Percentiles rank a stretch among this genome's conserved stretches.
Conservation (phyloP, 2,888 invertebrate species). For the Tenthredo scrophulariae region DNA sequence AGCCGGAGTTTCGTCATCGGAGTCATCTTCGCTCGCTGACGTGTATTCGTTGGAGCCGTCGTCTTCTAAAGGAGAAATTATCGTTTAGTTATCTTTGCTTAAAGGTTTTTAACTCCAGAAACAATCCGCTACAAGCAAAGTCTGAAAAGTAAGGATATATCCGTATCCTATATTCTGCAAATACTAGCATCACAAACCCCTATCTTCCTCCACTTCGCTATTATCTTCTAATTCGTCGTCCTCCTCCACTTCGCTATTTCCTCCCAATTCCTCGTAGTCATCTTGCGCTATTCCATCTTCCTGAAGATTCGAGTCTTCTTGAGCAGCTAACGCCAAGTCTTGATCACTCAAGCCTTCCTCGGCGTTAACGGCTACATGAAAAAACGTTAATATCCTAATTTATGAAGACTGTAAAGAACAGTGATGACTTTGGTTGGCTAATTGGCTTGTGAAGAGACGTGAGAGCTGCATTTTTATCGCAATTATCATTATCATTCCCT, state of each 20-base stretch:
- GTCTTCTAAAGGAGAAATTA: slow-evolving; percentile 55
- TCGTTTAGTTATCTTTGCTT: background rate
- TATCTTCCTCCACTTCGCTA: slow-evolving; percentile 41
- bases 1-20: slow-evolving; percentile 65
- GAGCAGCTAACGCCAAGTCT: background rate
- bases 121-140: background rate
- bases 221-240: slow-evolving; percentile 50
- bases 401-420: background rate
- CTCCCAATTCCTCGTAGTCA: slow-evolving; percentile 44
- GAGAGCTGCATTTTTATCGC: background rate
- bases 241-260: slow-evolving; percentile 42
- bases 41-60: slow-evolving; percentile 66
- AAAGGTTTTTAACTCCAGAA: slow-evolving; percentile 25
- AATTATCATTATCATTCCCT: background rate
- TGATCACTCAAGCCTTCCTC: slow-evolving; percentile 23
- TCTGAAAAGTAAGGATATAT: background rate
- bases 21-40: slow-evolving; percentile 62
- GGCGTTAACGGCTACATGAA: background rate
- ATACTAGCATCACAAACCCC: slow-evolving; percentile 48
- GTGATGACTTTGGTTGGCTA: background rate
- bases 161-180: background rate
- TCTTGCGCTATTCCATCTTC: slow-evolving; percentile 45
- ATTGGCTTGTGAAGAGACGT: background rate
- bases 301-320: slow-evolving; percentile 37
- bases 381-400: background rate